These are phyloP conservation scores for Octodonta nipae DNA, from an alignment of 2,888 invertebrate genomes.

Conservation along the genomic window DNA sequence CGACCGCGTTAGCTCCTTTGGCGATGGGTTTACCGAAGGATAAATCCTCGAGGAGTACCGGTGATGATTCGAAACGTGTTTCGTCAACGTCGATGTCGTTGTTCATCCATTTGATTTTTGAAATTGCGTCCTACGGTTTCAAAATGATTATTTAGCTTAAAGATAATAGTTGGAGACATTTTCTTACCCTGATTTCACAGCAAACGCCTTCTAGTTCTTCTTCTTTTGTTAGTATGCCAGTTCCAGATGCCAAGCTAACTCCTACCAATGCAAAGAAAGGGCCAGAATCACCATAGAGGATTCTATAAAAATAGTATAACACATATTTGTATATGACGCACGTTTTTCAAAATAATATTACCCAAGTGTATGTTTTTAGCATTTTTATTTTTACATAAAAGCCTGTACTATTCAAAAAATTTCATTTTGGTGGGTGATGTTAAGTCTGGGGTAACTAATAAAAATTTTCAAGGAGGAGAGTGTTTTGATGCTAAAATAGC, in stretches of 20 bases:
- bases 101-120: conserved; percentile 43
- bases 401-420: no score
- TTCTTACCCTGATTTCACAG: conserved; percentile 56
- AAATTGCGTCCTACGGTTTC: conserved; percentile 41
- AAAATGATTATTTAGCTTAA: neutral
- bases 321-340: neutral
- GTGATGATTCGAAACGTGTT: conserved; percentile 30
- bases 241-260: conserved; percentile 58
- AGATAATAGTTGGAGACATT: neutral
- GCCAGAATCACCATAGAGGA: conserved; percentile 54
- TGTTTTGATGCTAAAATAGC: no score
- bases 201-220: conserved; percentile 67
- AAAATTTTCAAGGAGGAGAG: no score
- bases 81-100: conserved; percentile 36
- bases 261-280: conserved; percentile 65
- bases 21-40: conserved; percentile 58
- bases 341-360: no score
- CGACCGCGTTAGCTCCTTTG: conserved; percentile 70
- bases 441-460: no score
- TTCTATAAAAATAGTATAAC: conserved; percentile 24
- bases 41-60: conserved; percentile 45
- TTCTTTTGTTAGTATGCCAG: conserved; percentile 59
- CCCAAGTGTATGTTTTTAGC: no score
- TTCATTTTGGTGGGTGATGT: no score
- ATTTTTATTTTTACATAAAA: no score